Percentiles rank a stretch among this genome's conserved stretches.
Conservation (phyloP, 2,888 invertebrate genomes). For the Phrixothrix hirtus region DNA sequence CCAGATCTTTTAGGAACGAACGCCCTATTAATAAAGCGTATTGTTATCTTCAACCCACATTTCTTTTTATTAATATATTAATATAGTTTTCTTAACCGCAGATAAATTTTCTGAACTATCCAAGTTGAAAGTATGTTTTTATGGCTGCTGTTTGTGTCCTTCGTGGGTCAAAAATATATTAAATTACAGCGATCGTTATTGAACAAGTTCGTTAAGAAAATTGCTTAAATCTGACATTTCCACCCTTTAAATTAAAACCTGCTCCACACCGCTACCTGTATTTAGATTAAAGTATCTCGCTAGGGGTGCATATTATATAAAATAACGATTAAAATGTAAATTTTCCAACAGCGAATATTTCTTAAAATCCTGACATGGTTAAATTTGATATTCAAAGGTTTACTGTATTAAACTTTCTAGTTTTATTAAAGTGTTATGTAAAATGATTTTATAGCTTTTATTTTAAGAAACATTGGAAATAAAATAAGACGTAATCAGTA, state of each 20-base stretch:
- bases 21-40: constrained; percentile 16
- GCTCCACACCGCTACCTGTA: constrained; percentile 15
- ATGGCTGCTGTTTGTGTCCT: constrained; percentile 1
- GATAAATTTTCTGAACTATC: constrained; percentile 20
- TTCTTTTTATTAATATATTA: constrained; percentile 20
- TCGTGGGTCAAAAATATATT: constrained; percentile 6
- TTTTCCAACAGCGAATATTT: constrained; percentile 19
- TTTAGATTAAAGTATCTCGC: constrained; percentile 14
- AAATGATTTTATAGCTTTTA: too few species aligned
- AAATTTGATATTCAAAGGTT: too few species aligned
- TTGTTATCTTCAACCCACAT: constrained; percentile 20
- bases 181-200: too few species aligned
- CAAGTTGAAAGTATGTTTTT: constrained; percentile 14
- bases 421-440: too few species aligned
- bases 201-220: too few species aligned
- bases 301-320: constrained; percentile 14
- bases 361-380: too few species aligned
- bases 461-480: too few species aligned
- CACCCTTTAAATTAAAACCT: too few species aligned
- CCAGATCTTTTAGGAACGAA: constrained; percentile 10
- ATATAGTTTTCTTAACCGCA: constrained; percentile 24
- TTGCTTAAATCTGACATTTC: too few species aligned
- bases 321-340: constrained; percentile 27
- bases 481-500: too few species aligned
- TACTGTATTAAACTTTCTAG: too few species aligned